Percentiles rank a stretch among this genome's conserved stretches.
phyloP scores from a whole-genome alignment of 2,888 invertebrate species.

The Scaptomyza polygonia region DNA sequence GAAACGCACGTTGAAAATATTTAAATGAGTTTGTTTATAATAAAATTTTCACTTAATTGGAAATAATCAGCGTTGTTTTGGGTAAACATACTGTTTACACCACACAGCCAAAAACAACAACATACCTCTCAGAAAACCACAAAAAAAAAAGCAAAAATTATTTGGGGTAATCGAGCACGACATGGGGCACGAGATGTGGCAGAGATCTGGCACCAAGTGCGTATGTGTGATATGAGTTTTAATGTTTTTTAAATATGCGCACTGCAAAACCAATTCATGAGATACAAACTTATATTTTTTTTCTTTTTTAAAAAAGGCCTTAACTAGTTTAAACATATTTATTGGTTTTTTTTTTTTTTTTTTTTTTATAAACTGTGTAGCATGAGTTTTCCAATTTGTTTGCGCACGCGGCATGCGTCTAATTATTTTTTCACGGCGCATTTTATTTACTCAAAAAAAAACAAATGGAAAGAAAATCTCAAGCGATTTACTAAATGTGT shows the following conservation, averaged over 20 bases:
- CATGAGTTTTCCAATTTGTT: conserved; percentile 43
- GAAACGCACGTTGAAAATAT: conserved; percentile 71
- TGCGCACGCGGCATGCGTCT: conserved; percentile 66
- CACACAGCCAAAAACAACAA: conserved; percentile 34
- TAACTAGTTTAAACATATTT: conserved; percentile 65
- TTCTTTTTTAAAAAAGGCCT: conserved; percentile 25
- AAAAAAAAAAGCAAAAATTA: conserved; percentile 57
- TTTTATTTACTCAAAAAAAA: conserved; percentile 67
- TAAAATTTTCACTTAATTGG: conserved; percentile 81
- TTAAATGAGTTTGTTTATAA: conserved; percentile 78
- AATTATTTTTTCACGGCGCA: conserved; percentile 63
- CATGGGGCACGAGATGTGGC: conserved; percentile 61
- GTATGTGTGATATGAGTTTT: conserved; percentile 22
- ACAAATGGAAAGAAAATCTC: conserved; percentile 18
- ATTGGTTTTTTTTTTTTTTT: conserved; percentile 65
- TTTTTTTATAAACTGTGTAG: conserved; percentile 47
- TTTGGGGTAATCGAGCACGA: conserved; percentile 79
- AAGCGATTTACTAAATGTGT: conserved; percentile 39
- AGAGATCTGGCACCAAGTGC: conserved; percentile 8
- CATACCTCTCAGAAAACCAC: conserved; percentile 15
- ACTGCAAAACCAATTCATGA: conserved; percentile 13
- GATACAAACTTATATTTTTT: conserved; percentile 8
- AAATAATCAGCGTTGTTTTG: conserved; percentile 74
- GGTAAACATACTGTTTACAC: conserved; percentile 64
- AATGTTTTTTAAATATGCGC: conserved; percentile 66